These are phyloP conservation scores for Temnothorax unifasciatus DNA, from an alignment of 2,888 invertebrate species.

Conservation along the genomic window DNA sequence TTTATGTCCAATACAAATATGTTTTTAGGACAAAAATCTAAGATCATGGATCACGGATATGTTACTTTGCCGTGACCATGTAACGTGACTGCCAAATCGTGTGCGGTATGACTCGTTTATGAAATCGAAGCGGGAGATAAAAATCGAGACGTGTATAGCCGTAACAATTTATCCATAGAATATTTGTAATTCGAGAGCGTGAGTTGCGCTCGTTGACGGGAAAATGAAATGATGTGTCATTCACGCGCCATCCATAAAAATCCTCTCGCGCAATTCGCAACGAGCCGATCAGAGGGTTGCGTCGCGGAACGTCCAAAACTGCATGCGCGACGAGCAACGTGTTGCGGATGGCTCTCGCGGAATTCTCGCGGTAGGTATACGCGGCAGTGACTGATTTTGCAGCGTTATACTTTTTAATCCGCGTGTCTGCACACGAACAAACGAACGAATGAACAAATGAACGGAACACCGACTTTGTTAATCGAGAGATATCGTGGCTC, in stretches of 20 bases:
- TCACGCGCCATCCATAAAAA: conserved; percentile 13
- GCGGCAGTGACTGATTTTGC: conserved; percentile 1
- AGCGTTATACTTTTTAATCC: conserved; percentile 25
- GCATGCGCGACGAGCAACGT: not conserved
- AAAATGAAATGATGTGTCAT: conserved; percentile 1
- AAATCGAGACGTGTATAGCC: not conserved
- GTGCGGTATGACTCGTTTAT: not conserved
- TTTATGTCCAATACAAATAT: not conserved
- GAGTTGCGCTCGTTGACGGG: not conserved
- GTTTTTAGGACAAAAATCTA: not conserved
- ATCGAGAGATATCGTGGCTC: conserved; percentile 22
- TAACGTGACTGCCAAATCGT: not conserved
- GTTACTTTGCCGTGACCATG: not conserved
- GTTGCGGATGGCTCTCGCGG: not conserved
- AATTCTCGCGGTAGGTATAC: not conserved
- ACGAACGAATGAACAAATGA: not conserved
- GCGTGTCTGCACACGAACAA: not conserved
- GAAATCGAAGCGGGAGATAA: not conserved
- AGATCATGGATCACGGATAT: not conserved
- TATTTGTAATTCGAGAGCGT: not conserved
- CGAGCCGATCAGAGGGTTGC: not conserved
- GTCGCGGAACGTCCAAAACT: not conserved
- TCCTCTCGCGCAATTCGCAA: not conserved
- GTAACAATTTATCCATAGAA: not conserved
- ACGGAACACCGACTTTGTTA: conserved; percentile 34